phyloP scores from a whole-genome alignment of 2,113 vertebrate species.

The Aptenodytes patagonicus region DNA sequence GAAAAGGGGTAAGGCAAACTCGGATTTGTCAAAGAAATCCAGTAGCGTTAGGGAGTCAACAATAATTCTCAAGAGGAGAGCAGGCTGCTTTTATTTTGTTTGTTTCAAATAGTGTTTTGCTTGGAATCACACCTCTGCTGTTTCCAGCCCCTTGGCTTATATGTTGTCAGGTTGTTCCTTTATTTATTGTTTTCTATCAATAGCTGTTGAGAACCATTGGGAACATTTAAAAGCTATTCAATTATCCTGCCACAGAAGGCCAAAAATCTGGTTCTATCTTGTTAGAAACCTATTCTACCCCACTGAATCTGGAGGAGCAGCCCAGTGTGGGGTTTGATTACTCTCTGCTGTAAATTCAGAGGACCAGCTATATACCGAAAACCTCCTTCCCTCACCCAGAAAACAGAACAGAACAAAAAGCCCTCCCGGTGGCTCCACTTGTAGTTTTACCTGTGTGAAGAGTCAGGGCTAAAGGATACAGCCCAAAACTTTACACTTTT shows the following conservation, averaged over 20 bases:
- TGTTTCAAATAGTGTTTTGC: neutral
- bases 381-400: neutral
- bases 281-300: neutral
- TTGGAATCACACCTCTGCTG: neutral
- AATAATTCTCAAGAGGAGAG: neutral
- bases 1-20: neutral
- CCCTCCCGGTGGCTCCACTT: neutral
- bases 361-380: neutral
- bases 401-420: neutral
- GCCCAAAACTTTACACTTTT: neutral
- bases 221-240: neutral
- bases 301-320: neutral
- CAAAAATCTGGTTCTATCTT: neutral
- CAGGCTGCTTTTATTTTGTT: neutral
- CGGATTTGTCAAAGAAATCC: neutral
- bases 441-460: neutral
- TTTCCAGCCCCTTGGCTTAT: neutral
- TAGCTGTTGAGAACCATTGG: neutral
- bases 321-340: neutral
- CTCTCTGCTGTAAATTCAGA: neutral
- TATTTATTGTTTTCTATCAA: neutral
- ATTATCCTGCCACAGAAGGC: neutral
- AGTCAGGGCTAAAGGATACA: neutral
- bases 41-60: neutral
- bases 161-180: neutral